A percentile compares a stretch with the other conserved stretches of the same genome.
These are phyloP conservation scores for Cyrtonyx montezumae DNA, from an alignment of 2,113 vertebrate genomes.

Conservation along the genomic window DNA sequence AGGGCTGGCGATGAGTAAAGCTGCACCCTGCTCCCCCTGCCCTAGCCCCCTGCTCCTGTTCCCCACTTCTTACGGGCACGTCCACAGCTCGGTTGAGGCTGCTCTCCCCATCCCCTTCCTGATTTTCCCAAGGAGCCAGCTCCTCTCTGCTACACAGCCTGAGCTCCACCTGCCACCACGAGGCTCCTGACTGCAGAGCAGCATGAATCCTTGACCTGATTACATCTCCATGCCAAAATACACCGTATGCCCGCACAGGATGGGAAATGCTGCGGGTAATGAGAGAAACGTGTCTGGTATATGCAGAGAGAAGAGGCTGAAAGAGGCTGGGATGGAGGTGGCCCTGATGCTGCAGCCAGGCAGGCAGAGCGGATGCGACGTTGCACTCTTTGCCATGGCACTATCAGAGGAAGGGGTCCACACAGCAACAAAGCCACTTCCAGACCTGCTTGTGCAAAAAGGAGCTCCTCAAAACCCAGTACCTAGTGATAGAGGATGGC, in stretches of 20 bases:
- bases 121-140: neutral
- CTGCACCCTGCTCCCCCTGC: neutral
- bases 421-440: neutral
- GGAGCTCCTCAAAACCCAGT: fast-evolving
- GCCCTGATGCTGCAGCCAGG: fast-evolving
- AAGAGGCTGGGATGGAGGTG: neutral
- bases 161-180: too few species aligned
- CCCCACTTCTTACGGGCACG: neutral
- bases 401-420: neutral
- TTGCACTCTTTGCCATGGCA: neutral
- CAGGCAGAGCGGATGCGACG: fast-evolving
- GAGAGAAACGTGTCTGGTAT: neutral
- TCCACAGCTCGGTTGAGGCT: neutral
- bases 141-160: neutral
- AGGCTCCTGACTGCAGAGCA: neutral
- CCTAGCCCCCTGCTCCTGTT: neutral
- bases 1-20: neutral
- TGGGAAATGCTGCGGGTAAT: neutral
- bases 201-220: fast-evolving
- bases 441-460: neutral
- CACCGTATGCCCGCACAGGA: fast-evolving
- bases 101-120: neutral
- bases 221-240: neutral
- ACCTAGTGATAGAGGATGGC: fast-evolving
- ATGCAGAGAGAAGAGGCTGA: neutral